Percentiles rank a stretch among this genome's conserved stretches.
Evolutionary conservation across 2,888 invertebrate species (phyloP).

Genomic region (Pyrrhosoma nymphula): DNA sequence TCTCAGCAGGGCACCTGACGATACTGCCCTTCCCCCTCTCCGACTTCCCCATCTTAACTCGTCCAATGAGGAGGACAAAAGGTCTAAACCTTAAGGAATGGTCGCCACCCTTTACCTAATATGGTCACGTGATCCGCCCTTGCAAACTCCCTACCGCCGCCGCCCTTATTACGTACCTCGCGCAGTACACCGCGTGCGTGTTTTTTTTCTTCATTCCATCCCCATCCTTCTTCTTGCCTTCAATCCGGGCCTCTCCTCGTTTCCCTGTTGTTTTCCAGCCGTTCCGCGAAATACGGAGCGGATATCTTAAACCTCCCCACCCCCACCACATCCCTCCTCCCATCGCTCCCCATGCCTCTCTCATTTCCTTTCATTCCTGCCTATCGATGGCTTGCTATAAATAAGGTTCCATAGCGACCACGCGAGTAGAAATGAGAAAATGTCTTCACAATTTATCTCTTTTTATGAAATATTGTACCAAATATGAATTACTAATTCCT

Average conservation of each 20-base stretch:
- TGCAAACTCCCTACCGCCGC: neutral
- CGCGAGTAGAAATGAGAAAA: too few relatives aligned
- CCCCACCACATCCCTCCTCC: neutral
- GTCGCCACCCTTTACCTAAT: slow-evolving; percentile 64
- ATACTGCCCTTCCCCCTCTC: slow-evolving; percentile 53
- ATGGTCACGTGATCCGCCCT: slow-evolving; percentile 45
- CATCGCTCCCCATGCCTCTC: too few relatives aligned
- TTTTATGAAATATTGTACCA: too few relatives aligned
- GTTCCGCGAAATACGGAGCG: neutral
- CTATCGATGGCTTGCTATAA: too few relatives aligned
- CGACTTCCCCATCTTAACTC: slow-evolving; percentile 49
- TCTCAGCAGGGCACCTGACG: slow-evolving; percentile 1
- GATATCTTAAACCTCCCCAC: neutral
- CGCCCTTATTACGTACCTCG: slow-evolving; percentile 21
- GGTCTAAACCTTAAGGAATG: slow-evolving; percentile 55
- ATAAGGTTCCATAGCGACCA: too few relatives aligned
- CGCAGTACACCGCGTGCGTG: neutral
- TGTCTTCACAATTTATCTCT: too few relatives aligned
- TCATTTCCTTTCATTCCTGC: too few relatives aligned
- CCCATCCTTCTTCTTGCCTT: neutral
- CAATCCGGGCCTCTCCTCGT: neutral
- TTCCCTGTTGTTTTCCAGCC: neutral
- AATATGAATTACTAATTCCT: too few relatives aligned
- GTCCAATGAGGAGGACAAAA: slow-evolving; percentile 61
- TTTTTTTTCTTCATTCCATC: neutral